Conservation (phyloP, 1,140 invertebrate species). For the Copidosoma floridanum region DNA sequence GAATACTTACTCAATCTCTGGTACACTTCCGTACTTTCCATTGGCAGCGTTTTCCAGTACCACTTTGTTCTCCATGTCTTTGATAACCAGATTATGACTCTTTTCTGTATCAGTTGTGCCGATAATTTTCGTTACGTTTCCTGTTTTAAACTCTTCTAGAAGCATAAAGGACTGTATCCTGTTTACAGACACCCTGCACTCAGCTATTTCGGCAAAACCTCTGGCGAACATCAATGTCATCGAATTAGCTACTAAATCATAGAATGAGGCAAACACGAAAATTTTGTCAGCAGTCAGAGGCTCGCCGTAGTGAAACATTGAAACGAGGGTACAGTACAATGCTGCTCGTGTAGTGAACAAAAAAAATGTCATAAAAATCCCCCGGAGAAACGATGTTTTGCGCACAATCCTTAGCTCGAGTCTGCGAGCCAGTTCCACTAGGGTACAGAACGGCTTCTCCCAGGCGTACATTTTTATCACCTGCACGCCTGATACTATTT, state of each 20-base stretch:
- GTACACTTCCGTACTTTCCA: too few relatives aligned
- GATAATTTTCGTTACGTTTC: slow-evolving; percentile 1
- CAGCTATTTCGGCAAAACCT: slow-evolving; percentile 65
- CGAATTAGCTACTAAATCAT: slow-evolving; percentile 64
- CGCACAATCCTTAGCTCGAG: slow-evolving; percentile 64
- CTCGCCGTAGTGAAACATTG: slow-evolving; percentile 58
- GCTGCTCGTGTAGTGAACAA: slow-evolving; percentile 69
- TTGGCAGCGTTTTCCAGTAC: too few relatives aligned
- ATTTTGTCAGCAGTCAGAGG: slow-evolving; percentile 60
- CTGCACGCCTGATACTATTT: slow-evolving; percentile 69
- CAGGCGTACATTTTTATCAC: slow-evolving; percentile 84
- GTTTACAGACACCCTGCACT: slow-evolving; percentile 62
- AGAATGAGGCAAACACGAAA: slow-evolving; percentile 68
- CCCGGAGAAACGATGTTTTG: slow-evolving; percentile 69
- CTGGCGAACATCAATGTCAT: slow-evolving; percentile 72
- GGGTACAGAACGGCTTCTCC: slow-evolving; percentile 69
- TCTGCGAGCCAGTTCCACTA: slow-evolving; percentile 62
- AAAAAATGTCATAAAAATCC: slow-evolving; percentile 72
- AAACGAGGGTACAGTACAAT: slow-evolving; percentile 64
- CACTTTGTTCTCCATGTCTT: too few relatives aligned
- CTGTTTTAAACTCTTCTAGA: slow-evolving; percentile 54
- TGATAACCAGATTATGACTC: too few relatives aligned
- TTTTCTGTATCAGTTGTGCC: too few relatives aligned
- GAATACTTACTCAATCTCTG: too few relatives aligned
- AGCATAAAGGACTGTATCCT: slow-evolving; percentile 59